Evolutionary conservation across 2,113 vertebrate genomes (phyloP).

Genomic region (Vimba vimba): DNA sequence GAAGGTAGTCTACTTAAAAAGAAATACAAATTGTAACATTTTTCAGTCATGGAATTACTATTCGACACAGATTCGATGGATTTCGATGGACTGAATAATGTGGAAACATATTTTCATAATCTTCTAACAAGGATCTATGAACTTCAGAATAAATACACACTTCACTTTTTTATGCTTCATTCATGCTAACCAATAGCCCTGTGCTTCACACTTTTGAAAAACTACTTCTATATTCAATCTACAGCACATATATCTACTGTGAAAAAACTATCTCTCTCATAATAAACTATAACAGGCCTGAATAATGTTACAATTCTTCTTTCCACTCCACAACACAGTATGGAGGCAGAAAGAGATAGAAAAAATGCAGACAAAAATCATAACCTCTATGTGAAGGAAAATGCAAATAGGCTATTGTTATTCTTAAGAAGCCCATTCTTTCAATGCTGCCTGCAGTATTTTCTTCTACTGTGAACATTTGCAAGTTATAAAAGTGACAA

Average conservation of each 20-base stretch:
- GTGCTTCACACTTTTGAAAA: background rate
- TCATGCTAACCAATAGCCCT: background rate
- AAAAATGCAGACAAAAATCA: background rate
- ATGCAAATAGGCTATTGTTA: constrained; percentile 52
- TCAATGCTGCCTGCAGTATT: background rate
- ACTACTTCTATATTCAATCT: background rate
- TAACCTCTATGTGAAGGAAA: constrained; percentile 24
- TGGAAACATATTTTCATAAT: background rate
- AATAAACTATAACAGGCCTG: background rate
- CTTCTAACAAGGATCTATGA: background rate
- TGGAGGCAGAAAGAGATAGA: constrained; percentile 8
- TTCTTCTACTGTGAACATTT: constrained; percentile 38
- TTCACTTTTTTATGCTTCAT: background rate
- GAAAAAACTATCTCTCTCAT: background rate
- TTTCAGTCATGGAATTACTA: background rate
- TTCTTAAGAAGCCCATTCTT: constrained; percentile 23
- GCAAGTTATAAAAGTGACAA: constrained; percentile 14
- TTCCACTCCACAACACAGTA: background rate
- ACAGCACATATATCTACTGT: background rate
- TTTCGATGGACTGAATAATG: background rate
- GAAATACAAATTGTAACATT: background rate
- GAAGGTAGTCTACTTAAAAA: background rate
- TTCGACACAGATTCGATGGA: background rate
- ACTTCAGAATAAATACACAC: background rate
- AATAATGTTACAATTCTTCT: background rate